Evolutionary conservation across 2,113 vertebrate species (phyloP).

Genomic region (Caretta caretta): DNA sequence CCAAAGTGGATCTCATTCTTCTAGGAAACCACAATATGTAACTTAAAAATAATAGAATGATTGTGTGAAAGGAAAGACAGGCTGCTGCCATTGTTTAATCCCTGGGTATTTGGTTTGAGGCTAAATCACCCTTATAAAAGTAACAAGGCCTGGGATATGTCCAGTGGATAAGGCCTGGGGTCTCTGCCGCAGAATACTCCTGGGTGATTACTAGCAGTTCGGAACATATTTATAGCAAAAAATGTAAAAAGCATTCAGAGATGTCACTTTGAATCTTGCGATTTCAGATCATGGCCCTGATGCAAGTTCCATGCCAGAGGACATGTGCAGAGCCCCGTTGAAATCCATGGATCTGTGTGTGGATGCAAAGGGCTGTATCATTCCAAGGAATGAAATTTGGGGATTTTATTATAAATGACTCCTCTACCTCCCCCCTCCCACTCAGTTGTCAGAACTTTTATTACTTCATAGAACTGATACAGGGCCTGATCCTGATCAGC

Average conservation of each 20-base stretch:
- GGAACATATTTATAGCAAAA: neutral
- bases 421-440: no score
- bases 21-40: rapidly evolving
- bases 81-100: neutral
- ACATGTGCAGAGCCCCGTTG: neutral
- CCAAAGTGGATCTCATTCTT: neutral
- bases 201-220: neutral
- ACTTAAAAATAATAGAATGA: neutral
- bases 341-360: neutral
- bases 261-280: neutral
- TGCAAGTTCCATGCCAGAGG: neutral
- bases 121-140: rapidly evolving
- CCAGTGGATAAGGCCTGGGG: neutral
- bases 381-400: neutral
- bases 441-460: neutral
- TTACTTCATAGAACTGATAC: neutral
- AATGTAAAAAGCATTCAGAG: neutral
- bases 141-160: neutral
- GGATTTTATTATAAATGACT: neutral
- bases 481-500: neutral
- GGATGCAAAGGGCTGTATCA: neutral
- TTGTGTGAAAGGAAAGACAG: neutral
- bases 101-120: rapidly evolving
- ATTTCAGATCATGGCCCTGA: neutral
- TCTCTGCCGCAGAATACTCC: neutral